phyloP scores from a whole-genome alignment of 2,113 vertebrate genomes.

The Nesogale talazaci region DNA sequence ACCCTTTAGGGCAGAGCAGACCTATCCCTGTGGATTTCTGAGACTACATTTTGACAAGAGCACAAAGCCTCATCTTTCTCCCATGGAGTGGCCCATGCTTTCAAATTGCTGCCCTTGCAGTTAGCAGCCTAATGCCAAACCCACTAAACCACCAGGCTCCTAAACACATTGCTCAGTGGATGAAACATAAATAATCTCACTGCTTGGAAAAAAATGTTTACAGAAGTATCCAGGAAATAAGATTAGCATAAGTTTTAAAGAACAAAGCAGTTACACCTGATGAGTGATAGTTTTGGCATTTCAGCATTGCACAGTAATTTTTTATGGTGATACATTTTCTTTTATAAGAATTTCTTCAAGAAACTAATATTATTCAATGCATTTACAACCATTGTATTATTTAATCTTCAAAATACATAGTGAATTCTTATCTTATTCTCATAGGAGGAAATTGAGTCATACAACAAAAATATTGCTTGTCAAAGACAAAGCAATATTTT shows the following conservation, averaged over 20 bases:
- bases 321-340: constrained; percentile 5
- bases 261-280: neutral
- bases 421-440: neutral
- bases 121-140: no score
- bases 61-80: no score
- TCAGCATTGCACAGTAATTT: neutral
- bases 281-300: neutral
- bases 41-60: no score
- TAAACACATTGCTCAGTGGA: neutral
- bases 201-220: neutral
- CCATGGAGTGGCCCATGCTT: no score
- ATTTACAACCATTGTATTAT: neutral
- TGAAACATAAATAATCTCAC: neutral
- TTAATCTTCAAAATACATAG: neutral
- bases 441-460: neutral
- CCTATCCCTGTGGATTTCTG: no score
- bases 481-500: neutral
- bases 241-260: neutral
- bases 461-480: neutral
- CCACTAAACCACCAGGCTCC: no score
- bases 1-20: no score
- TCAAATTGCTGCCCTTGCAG: no score
- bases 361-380: neutral
- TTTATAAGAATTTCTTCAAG: constrained; percentile 6
- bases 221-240: neutral